phyloP scores from a whole-genome alignment of 1,140 invertebrate genomes.

The Hylyphantes graminicola region DNA sequence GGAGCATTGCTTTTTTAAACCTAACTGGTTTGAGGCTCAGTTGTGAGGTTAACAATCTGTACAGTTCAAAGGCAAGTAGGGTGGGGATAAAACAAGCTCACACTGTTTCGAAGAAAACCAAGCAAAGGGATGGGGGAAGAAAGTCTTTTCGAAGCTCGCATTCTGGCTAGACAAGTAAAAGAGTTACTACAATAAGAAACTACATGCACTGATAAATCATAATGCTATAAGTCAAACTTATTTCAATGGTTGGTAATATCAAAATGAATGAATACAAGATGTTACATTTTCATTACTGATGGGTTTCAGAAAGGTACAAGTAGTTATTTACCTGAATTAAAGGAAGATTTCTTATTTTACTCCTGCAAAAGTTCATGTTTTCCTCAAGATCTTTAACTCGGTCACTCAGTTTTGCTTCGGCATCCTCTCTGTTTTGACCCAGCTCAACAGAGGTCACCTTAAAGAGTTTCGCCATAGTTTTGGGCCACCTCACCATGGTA shows the following conservation, averaged over 20 bases:
- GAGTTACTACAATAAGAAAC: no score
- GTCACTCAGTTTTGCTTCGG: conserved; percentile 13
- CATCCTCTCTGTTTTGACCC: conserved; percentile 33
- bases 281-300: neutral
- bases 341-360: conserved; percentile 46
- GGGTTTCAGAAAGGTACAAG: neutral
- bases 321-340: conserved; percentile 39
- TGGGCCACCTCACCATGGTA: conserved; percentile 46
- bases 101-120: no score
- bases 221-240: neutral
- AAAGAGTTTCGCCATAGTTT: conserved; percentile 32
- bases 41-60: no score
- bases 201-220: neutral
- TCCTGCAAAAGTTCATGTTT: conserved; percentile 20
- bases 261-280: neutral
- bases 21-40: no score
- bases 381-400: conserved; percentile 30
- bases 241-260: neutral
- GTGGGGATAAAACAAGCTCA: no score
- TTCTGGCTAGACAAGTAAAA: no score
- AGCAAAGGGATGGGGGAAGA: no score
- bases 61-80: no score
- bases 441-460: conserved; percentile 44
- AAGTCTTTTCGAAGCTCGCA: no score
- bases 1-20: no score